phyloP scores from a whole-genome alignment of 2,113 vertebrate genomes.

The Thalassarche chlororhynchos region DNA sequence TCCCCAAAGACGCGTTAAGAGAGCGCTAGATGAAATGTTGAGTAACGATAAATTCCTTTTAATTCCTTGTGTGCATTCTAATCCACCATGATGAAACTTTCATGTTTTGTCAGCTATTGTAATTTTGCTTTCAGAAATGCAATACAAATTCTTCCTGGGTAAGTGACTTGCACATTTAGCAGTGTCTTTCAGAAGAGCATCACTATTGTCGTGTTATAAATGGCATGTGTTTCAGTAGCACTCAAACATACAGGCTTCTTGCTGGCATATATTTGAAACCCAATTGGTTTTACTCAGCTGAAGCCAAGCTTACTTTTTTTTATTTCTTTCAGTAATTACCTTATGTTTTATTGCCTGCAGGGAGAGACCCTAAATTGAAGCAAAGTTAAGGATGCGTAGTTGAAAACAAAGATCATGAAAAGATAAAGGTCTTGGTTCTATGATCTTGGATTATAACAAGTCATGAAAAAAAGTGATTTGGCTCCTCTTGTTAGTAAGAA shows the following conservation, averaged over 20 bases:
- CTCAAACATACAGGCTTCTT: slow-evolving; percentile 64
- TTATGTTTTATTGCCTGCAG: slow-evolving; percentile 60
- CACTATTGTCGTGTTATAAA: slow-evolving; percentile 64
- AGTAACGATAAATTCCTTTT: slow-evolving; percentile 75
- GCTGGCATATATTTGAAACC: slow-evolving; percentile 62
- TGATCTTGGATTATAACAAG: slow-evolving; percentile 14
- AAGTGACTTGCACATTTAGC: slow-evolving; percentile 73
- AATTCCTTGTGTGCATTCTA: slow-evolving; percentile 66
- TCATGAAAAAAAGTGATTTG: not conserved
- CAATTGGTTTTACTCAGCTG: slow-evolving; percentile 64
- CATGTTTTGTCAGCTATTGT: slow-evolving; percentile 82
- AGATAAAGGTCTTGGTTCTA: slow-evolving; percentile 14
- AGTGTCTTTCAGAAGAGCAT: slow-evolving; percentile 69
- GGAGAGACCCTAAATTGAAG: slow-evolving; percentile 29
- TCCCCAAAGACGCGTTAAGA: slow-evolving; percentile 70
- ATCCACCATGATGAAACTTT: slow-evolving; percentile 76
- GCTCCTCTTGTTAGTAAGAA: not conserved
- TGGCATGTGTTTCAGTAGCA: slow-evolving; percentile 65
- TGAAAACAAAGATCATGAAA: slow-evolving; percentile 46
- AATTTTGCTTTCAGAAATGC: slow-evolving; percentile 80
- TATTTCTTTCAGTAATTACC: slow-evolving; percentile 64
- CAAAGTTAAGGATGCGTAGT: slow-evolving; percentile 13
- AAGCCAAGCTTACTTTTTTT: slow-evolving; percentile 67
- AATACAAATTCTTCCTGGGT: slow-evolving; percentile 69
- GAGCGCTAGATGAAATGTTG: slow-evolving; percentile 73